Base-by-base conservation (phyloP, 1,140 invertebrate species). In the Drosophila repleta region DNA sequence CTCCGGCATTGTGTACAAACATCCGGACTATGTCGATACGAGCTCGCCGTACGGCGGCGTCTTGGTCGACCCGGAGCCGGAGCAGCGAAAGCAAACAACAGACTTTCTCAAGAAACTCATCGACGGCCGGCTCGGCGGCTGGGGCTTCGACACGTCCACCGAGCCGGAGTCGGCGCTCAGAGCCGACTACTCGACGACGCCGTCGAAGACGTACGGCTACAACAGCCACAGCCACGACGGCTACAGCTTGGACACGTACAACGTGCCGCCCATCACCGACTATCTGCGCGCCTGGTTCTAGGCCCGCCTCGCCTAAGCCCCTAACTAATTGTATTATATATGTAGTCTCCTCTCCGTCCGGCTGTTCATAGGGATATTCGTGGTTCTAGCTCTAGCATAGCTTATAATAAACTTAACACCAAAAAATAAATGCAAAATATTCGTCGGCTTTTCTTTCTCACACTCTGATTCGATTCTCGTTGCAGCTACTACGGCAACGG, bases 271-370 rank as follows among this genome's bases (percentile, higher is more conserved):
- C 46, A 87, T 88, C 3, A 76, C 58, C 35, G 82, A 87, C 32
- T 87, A 79, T 60, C 49, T 87, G 61, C 73, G 83, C 32, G 74
- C 82, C 57, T 87, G 83, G 83, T 87, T 87, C 70, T 87, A 85
- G 21, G 26, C 15, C 6, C 10, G 13, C 11, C 43, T 29, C n/a
- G 11, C 17, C 24, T 35, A 49, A 39, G 13, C 17, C n/a, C 11
- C 26, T 11, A 46, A 21, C 52, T 46, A 24, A 35, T 55, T 56
- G 64, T 49, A 53, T 53, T 53, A 49, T 49, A 66, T 51, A 29
- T 0, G 8, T 29, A 10, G 8, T 10, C 2, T 29, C 2, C 8
- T 2, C 8, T 29, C 8, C 58, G 52, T 51, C 32, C 45, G 15
- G 32, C 15, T 62, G 45, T 53, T 53, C 4, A 39, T 43, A 45